These are phyloP conservation scores for Cylloceria caligata DNA, from an alignment of 2,888 invertebrate species.

Conservation along the genomic window DNA sequence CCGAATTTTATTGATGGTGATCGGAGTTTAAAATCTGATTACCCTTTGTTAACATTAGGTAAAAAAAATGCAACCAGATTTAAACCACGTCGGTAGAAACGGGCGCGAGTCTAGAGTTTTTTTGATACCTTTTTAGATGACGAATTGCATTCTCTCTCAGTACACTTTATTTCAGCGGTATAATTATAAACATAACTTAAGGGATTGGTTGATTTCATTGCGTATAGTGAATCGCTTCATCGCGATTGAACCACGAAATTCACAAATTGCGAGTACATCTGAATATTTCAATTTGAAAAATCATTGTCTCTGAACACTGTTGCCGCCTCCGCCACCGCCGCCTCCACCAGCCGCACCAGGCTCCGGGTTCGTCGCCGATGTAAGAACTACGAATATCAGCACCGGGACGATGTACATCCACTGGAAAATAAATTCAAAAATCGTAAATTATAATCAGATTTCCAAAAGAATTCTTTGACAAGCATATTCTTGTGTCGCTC, in stretches of 20 bases:
- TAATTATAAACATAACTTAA: slow-evolving; percentile 38
- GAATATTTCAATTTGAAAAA: slow-evolving; percentile 34
- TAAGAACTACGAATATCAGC: slow-evolving; percentile 95
- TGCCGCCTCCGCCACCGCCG: slow-evolving; percentile 74
- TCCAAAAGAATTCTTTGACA: not conserved
- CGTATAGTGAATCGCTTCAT: not conserved
- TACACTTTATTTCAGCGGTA: slow-evolving; percentile 43
- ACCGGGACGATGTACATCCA: slow-evolving; percentile 99
- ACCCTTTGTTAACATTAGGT: too few species aligned
- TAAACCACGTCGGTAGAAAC: too few species aligned
- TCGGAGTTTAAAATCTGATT: not conserved
- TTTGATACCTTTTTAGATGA: not conserved
- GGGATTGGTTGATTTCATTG: not conserved
- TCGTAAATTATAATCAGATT: not conserved
- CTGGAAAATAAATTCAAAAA: slow-evolving; percentile 85
- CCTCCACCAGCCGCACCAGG: slow-evolving; percentile 84
- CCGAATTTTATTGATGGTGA: not conserved
- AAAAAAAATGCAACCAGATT: too few species aligned
- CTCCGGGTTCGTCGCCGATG: slow-evolving; percentile 94
- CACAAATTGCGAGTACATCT: not conserved
- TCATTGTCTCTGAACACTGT: slow-evolving; percentile 79
- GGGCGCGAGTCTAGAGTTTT: too few species aligned
- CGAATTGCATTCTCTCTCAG: not conserved
- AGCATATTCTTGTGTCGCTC: not conserved
- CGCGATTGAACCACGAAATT: slow-evolving; percentile 6